phyloP scores from a whole-genome alignment of 2,113 vertebrate genomes.

The Lonchura striata region DNA sequence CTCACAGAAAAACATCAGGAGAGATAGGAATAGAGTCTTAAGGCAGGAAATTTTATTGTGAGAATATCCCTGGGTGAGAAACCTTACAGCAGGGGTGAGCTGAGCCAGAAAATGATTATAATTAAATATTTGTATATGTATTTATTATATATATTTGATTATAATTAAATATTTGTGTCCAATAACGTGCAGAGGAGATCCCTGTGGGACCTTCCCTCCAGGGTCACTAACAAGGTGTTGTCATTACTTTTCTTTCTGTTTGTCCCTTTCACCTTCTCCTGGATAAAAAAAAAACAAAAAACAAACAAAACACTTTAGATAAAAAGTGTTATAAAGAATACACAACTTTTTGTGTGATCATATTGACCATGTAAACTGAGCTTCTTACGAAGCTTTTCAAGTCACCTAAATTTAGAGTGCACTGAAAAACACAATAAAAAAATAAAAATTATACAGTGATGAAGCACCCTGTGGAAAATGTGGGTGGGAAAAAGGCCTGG shows the following conservation, averaged over 20 bases:
- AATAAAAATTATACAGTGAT: not conserved
- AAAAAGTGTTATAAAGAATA: not conserved
- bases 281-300: not conserved
- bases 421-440: not conserved
- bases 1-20: not conserved
- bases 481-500: not conserved
- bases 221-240: fast-evolving
- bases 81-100: not conserved
- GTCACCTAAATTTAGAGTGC: not conserved
- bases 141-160: too few species aligned
- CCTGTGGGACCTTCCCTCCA: not conserved
- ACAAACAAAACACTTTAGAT: not conserved
- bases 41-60: not conserved
- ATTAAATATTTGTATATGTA: too few species aligned
- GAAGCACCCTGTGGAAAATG: not conserved
- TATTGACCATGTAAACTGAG: not conserved
- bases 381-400: not conserved
- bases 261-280: not conserved
- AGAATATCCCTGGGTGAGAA: not conserved
- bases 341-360: not conserved
- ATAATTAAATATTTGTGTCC: not conserved
- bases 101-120: not conserved
- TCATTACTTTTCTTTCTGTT: not conserved
- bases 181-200: not conserved
- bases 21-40: not conserved